These are phyloP conservation scores for Clavelina lepadiformis DNA, from an alignment of 23 tunicate genomes.

Conservation along the genomic window DNA sequence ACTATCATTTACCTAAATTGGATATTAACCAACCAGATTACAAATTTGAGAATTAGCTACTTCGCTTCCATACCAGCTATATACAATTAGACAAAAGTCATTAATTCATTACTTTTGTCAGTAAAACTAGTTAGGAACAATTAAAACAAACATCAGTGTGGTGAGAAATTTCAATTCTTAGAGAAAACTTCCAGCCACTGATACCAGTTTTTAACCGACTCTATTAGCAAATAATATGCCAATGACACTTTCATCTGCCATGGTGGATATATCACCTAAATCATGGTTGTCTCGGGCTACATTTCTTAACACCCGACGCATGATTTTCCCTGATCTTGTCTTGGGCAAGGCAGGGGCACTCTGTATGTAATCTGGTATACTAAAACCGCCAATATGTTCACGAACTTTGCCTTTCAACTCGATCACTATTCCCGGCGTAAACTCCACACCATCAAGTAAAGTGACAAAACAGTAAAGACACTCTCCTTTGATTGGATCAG, in stretches of 20 bases:
- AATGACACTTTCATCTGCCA: constrained; percentile 80
- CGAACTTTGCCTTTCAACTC: constrained; percentile 52
- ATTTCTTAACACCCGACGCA: constrained; percentile 75
- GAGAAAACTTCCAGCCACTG: no score
- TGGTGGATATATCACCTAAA: constrained; percentile 88
- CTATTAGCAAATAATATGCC: constrained; percentile 57
- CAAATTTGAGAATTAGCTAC: no score
- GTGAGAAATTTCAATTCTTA: no score
- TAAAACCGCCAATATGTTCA: constrained; percentile 56
- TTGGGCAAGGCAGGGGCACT: constrained; percentile 85
- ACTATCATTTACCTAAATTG: no score
- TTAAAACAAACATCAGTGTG: no score
- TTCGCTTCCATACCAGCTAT: no score
- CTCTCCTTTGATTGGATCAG: constrained; percentile 71
- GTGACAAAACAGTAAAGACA: constrained; percentile 85
- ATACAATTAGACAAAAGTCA: no score
- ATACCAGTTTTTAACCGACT: no score
- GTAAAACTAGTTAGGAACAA: no score
- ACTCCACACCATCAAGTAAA: constrained; percentile 44
- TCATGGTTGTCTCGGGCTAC: constrained; percentile 61
- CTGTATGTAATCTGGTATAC: constrained; percentile 70
- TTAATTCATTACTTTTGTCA: no score
- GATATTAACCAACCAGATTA: no score
- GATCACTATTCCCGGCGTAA: constrained; percentile 15
- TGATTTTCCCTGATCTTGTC: constrained; percentile 84